Conservation (phyloP, 2,113 vertebrate species). For the Aepyceros melampus region DNA sequence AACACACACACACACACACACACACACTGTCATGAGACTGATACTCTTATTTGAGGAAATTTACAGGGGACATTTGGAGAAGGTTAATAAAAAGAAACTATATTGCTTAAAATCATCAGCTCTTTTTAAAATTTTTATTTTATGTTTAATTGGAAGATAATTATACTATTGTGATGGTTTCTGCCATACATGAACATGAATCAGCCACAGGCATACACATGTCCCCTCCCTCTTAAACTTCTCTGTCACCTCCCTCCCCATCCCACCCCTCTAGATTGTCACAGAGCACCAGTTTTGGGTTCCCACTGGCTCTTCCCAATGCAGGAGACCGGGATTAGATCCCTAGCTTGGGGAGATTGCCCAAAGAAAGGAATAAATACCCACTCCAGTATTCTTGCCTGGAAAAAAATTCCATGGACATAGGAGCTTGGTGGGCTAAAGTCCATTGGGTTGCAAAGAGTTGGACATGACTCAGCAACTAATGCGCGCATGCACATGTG, state of each 20-base stretch:
- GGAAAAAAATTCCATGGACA: not conserved
- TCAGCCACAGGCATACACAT: not conserved
- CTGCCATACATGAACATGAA: not conserved
- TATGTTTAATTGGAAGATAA: not conserved
- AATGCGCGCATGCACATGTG: rapidly evolving
- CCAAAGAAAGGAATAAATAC: not conserved
- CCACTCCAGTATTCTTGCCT: not conserved
- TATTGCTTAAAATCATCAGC: not conserved
- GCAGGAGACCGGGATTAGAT: not conserved
- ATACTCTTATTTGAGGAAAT: not conserved
- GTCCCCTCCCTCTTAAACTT: not conserved
- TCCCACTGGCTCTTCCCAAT: not conserved
- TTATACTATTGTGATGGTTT: not conserved
- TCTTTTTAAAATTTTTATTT: not conserved
- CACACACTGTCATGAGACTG: not conserved
- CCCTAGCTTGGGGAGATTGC: not conserved
- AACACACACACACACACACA: not conserved
- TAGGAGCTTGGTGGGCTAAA: not conserved
- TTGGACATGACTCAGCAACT: not conserved
- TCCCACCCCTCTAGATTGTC: not conserved
- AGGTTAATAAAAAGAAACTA: not conserved
- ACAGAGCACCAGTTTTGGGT: not conserved
- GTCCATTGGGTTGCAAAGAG: not conserved
- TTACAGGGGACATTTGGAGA: not conserved
- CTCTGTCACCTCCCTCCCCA: not conserved